Percentiles rank a stretch among this genome's conserved stretches.
Evolutionary conservation across 1,140 invertebrate genomes (phyloP).

Genomic region (Drosophila simulans): DNA sequence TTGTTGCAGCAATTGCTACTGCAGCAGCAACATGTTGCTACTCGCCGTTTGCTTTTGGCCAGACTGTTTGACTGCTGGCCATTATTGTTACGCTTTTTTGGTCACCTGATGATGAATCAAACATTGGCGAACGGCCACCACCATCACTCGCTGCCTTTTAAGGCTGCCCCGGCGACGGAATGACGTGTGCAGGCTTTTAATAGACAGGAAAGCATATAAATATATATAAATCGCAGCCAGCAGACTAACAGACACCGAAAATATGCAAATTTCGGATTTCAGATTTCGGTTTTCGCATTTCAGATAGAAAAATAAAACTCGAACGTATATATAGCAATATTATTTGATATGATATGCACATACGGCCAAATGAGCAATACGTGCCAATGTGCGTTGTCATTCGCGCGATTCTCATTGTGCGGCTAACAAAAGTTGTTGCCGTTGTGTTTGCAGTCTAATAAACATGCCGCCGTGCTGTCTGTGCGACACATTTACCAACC

Average conservation of each 20-base stretch:
- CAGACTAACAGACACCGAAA: constrained; percentile 43
- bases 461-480: constrained; percentile 69
- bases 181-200: constrained; percentile 61
- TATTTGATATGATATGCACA: constrained; percentile 40
- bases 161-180: constrained; percentile 47
- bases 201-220: constrained; percentile 46
- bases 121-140: constrained; percentile 1
- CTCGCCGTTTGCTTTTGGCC: background rate
- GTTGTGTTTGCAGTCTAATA: constrained; percentile 60
- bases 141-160: constrained; percentile 49
- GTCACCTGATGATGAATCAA: constrained; percentile 67
- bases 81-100: constrained; percentile 47
- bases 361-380: constrained; percentile 36
- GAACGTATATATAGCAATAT: constrained; percentile 15
- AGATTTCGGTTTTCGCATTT: background rate
- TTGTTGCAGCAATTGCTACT: constrained; percentile 22
- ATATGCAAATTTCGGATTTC: constrained; percentile 37
- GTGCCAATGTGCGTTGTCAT: constrained; percentile 58
- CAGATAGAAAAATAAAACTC: constrained; percentile 4
- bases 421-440: constrained; percentile 53
- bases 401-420: constrained; percentile 32
- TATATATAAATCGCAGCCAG: constrained; percentile 28
- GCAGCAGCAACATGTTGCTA: constrained; percentile 42
- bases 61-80: constrained; percentile 31
- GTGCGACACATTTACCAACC: constrained; percentile 48